Conservation (phyloP, 2,113 vertebrate species). For the Ameiurus melas region DNA sequence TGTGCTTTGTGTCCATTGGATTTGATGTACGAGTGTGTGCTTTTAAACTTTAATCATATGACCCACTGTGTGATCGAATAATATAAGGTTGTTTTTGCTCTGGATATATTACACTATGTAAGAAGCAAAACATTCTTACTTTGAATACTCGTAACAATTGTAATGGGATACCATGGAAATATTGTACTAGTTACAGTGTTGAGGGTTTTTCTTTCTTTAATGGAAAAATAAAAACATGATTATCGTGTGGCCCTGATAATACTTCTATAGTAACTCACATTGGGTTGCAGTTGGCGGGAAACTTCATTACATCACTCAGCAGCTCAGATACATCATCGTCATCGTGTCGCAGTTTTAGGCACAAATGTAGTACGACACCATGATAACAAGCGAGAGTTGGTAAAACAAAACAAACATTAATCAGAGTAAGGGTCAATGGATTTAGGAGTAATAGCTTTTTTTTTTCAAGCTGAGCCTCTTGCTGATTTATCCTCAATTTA, state of each 20-base stretch:
- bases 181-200: neutral
- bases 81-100: neutral
- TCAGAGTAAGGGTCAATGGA: neutral
- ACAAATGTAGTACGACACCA: neutral
- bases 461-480: neutral
- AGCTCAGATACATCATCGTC: neutral
- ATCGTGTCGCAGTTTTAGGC: neutral
- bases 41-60: neutral
- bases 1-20: neutral
- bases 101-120: neutral
- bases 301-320: conserved; percentile 8
- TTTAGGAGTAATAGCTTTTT: neutral
- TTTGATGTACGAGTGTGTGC: neutral
- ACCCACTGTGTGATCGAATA: neutral
- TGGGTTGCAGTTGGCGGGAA: neutral
- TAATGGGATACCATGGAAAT: neutral
- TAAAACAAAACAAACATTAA: neutral
- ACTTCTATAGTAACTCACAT: neutral
- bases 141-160: neutral
- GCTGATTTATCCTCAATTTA: neutral
- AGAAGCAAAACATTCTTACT: neutral
- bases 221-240: neutral
- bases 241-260: neutral
- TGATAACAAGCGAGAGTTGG: neutral
- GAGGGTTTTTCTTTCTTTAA: neutral